Percentiles rank a stretch among this genome's conserved stretches.
These are phyloP conservation scores for Pseudochromis fuscus DNA, from an alignment of 2,797 vertebrate genomes.

Conservation along the genomic window DNA sequence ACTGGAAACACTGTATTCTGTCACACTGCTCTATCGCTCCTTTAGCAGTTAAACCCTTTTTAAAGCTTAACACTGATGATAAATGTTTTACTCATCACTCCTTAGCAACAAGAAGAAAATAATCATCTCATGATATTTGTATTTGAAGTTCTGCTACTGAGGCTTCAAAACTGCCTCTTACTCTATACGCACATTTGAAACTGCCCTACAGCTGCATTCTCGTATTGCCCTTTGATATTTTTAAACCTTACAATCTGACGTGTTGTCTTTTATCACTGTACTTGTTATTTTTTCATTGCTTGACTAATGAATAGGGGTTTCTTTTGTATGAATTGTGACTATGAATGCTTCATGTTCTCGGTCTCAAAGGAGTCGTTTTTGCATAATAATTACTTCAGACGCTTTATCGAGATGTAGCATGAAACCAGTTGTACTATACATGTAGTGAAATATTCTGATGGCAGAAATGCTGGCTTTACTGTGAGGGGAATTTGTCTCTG, in stretches of 20 bases:
- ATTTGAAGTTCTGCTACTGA: slow-evolving; percentile 7
- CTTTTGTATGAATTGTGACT: background rate
- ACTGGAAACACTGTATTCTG: background rate
- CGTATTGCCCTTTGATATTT: background rate
- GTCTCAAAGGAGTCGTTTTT: slow-evolving; percentile 1
- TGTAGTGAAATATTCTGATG: background rate
- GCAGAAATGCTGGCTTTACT: slow-evolving; percentile 2
- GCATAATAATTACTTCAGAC: background rate
- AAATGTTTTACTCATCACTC: slow-evolving; percentile 1
- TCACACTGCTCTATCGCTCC: background rate
- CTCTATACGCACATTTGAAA: background rate
- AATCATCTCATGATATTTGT: slow-evolving; percentile 4
- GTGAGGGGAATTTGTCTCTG: no score
- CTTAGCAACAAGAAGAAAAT: background rate
- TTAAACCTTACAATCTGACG: slow-evolving; percentile 1
- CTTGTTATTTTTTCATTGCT: background rate
- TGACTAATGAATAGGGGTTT: background rate
- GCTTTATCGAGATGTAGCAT: background rate
- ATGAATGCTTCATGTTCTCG: background rate
- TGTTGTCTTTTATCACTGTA: background rate
- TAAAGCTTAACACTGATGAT: background rate
- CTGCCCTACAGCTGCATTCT: background rate
- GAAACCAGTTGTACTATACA: background rate
- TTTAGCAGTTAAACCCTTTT: slow-evolving; percentile 18
- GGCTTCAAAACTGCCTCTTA: background rate